A percentile compares a stretch with the other conserved stretches of the same genome.
Evolutionary conservation across 2,113 vertebrate genomes (phyloP).

Genomic region (Anser cygnoides): DNA sequence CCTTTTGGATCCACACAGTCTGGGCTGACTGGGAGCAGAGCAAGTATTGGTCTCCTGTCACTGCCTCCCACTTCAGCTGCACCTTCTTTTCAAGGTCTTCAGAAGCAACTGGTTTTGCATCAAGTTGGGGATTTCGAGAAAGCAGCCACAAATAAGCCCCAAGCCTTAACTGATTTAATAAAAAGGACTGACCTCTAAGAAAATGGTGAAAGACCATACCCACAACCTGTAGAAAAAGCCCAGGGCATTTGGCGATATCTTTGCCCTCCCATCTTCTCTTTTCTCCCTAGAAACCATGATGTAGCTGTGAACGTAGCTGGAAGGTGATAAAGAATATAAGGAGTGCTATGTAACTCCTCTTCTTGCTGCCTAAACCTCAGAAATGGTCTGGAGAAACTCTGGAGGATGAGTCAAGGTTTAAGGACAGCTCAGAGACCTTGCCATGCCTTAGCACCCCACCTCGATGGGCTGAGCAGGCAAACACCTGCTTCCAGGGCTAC

Average conservation of each 20-base stretch:
- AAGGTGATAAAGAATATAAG: background rate
- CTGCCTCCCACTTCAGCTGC: background rate
- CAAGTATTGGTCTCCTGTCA: background rate
- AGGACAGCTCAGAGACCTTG: background rate
- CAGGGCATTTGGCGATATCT: background rate
- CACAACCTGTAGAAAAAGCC: background rate
- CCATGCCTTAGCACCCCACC: background rate
- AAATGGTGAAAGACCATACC: background rate
- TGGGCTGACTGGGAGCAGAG: background rate
- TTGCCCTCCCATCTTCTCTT: background rate
- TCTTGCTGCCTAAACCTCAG: background rate
- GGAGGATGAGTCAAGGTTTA: background rate
- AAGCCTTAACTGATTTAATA: background rate
- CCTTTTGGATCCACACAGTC: background rate
- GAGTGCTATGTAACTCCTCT: accelerated
- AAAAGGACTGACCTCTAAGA: background rate
- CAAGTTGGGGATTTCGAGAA: background rate
- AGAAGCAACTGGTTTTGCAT: background rate
- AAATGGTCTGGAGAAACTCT: background rate
- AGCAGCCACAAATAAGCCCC: background rate
- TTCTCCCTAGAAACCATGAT: background rate
- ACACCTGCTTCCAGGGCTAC: background rate
- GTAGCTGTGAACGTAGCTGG: background rate
- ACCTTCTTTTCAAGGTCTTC: background rate
- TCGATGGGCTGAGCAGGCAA: accelerated